Evolutionary conservation across 2,113 vertebrate genomes (phyloP), one percentile per base, ranked within the genome.

Genomic region (Spheniscus mendiculus): DNA sequence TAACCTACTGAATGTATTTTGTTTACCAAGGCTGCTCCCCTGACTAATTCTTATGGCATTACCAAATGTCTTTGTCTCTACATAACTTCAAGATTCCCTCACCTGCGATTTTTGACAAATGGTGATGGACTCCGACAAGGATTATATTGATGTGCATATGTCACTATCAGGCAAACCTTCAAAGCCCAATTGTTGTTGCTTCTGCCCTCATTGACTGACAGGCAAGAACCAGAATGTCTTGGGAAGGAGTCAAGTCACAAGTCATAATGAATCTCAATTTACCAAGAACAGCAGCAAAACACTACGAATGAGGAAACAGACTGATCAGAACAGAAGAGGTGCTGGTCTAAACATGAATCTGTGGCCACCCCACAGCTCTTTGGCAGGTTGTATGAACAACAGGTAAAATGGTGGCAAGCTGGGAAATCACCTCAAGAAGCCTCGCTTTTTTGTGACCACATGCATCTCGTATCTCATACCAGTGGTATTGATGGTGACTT

Each of bases 361-460:
- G 22, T 84, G 74, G 59, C 45, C 23, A 69, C 14, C 21, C 23
- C 50, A 59, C 62, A 77, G 50, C 82, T 93, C 58, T 85, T 76
- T 90, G 59, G 49, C 91, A 83, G 78, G 89, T 88, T 96, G 74
- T 83, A 7, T 76, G 32, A 87, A 73, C 32, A 92, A 69, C 84
- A 94, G 95, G 93, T 95, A 93, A 92, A 92, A 96, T 42, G 53
- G 62, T 92, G 73, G 38, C 62, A 85, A 10, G 65, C 70, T 91
- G 83, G 59, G 81, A 94, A 84, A 47, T 8, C 2, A 2, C 25
- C 69, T 87, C 4, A 16, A 89, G 81, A 66, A 80, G 18, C 49
- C 47, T 93, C 23, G 27, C 13, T 84, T 61, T 89, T 53, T 72
- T 89, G 65, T 84, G 65, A 53, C 29, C 21, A 11, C 15, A 6